These are phyloP conservation scores for Pollicipes pollicipes DNA, from an alignment of 1,140 invertebrate genomes.

Conservation along the genomic window DNA sequence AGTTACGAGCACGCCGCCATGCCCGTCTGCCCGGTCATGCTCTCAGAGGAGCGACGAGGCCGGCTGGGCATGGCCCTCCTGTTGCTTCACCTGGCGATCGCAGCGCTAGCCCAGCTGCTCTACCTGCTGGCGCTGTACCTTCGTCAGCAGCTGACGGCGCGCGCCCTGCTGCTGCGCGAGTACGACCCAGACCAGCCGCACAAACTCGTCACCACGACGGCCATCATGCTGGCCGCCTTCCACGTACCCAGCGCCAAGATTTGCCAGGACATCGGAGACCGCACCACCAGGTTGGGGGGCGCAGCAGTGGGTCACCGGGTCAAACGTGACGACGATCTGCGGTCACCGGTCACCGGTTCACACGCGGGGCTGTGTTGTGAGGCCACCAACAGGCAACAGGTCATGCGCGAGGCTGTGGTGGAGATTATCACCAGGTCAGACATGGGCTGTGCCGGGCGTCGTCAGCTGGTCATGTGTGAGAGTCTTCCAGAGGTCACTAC, in stretches of 20 bases:
- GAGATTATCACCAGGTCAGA: no score
- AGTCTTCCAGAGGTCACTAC: no score
- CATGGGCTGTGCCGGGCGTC: no score
- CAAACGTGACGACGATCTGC: no score
- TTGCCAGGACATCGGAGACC: neutral
- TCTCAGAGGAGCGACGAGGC: neutral
- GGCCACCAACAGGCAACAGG: no score
- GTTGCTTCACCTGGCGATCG: neutral
- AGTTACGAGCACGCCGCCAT: no score
- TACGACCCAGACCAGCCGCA: neutral
- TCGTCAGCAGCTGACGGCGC: neutral
- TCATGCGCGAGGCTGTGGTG: no score
- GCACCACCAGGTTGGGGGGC: neutral
- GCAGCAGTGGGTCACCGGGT: no score
- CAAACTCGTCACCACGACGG: neutral
- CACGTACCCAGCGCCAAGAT: neutral
- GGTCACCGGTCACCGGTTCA: no score
- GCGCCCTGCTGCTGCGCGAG: neutral
- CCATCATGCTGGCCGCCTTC: neutral
- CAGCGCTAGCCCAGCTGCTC: neutral
- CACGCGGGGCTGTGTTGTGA: no score
- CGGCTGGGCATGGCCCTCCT: neutral
- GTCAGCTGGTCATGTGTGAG: no score
- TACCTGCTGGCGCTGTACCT: neutral
- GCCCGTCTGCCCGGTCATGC: neutral